Evolutionary conservation across 1,140 invertebrate species (phyloP), one percentile per base, ranked within the genome.

Genomic region (Dysdera silvatica): DNA sequence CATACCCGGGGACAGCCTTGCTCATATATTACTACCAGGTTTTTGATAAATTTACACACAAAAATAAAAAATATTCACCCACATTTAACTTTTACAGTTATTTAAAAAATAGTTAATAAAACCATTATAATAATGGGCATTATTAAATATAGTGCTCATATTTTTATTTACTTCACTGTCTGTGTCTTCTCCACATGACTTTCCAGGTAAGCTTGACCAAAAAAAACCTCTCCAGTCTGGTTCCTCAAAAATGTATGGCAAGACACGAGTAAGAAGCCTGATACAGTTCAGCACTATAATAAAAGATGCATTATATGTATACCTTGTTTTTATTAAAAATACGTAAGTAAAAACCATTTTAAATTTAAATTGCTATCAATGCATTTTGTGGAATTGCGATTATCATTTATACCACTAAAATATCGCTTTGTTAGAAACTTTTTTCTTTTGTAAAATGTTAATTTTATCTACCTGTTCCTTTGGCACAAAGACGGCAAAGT

Each of bases 181-280:
- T n/a, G 61, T 67, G 31, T 67, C 66, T 31, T 67, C 66, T 28
- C 47, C 14, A n/a, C 26, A 14, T 14, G 56, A 35, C 41, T 59
- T 62, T n/a, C 66, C 54, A 5, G 94, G 92, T 57, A 98, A 76
- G 67, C 89, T 91, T 0, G 94, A 96, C 97, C 96, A 99, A 76
- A 99, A 99, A 74, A 98, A 99, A 29, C 87, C 87, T 73, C 93
- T 84, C 97, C 97, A 99, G 72, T 99, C 96, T 0, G 87, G 82
- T 75, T 99, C 95, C 75, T 99, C 96, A 78, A 98, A 93, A 74
- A 99, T 93, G 75, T 98, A 99, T 0, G 97, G 97, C 56, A 99
- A 77, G n/a, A 99, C 81, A 62, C 95, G 80, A 1, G 92, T 96
- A 14, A 99, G 77, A 3, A 99, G 78, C 26, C 95, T 82, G 12